These are phyloP conservation scores for Plagodis dolabraria DNA, from an alignment of 2,888 invertebrate species.

Conservation along the genomic window DNA sequence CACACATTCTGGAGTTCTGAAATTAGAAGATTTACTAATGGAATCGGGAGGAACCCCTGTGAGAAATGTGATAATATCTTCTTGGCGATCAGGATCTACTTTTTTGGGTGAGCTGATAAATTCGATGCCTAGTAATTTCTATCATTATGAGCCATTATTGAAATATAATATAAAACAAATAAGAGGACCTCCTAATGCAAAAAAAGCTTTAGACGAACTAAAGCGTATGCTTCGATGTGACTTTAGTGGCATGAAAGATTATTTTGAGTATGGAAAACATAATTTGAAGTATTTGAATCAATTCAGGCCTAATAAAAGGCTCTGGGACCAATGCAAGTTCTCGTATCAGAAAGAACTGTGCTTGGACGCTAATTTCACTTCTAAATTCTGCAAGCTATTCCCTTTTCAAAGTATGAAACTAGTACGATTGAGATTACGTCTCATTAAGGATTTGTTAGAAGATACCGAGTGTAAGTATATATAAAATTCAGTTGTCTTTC, in stretches of 20 bases:
- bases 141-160: slow-evolving; percentile 95
- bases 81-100: slow-evolving; percentile 96
- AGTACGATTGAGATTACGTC: slow-evolving; percentile 90
- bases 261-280: slow-evolving; percentile 90
- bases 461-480: slow-evolving; percentile 90
- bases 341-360: slow-evolving; percentile 74
- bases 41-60: slow-evolving; percentile 90
- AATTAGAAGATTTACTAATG: slow-evolving; percentile 88
- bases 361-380: slow-evolving; percentile 86
- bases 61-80: slow-evolving; percentile 91
- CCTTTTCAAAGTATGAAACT: slow-evolving; percentile 96
- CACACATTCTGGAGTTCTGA: slow-evolving; percentile 68
- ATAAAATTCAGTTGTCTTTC: too few species aligned
- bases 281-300: slow-evolving; percentile 87
- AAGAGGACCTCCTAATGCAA: slow-evolving; percentile 89
- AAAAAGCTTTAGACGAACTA: slow-evolving; percentile 87
- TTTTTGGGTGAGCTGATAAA: slow-evolving; percentile 94
- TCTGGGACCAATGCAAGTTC: slow-evolving; percentile 91
- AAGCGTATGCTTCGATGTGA: slow-evolving; percentile 91
- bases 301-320: slow-evolving; percentile 92
- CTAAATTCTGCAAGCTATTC: slow-evolving; percentile 91
- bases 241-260: slow-evolving; percentile 89
- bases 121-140: slow-evolving; percentile 93
- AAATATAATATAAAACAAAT: slow-evolving; percentile 93
- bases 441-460: slow-evolving; percentile 88